Base-by-base conservation (phyloP, 1,140 invertebrate genomes). In the Araneus ventricosus region DNA sequence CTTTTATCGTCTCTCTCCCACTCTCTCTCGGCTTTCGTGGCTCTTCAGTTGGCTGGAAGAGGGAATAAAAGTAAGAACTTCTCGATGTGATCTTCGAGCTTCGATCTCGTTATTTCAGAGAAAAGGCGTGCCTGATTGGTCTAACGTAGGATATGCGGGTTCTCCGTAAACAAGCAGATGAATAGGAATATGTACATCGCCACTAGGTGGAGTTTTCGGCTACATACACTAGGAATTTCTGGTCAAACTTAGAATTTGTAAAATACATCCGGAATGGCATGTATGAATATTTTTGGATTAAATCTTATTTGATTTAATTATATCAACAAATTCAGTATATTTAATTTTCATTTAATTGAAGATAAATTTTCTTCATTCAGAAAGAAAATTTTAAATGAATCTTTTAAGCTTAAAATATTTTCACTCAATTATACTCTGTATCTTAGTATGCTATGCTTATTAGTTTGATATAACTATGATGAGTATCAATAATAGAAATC, bases 31-130 rank as follows among this genome's bases (percentile, higher is more conserved):
- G 0, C 10, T 14, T 52, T 14, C 37, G 10, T 24, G n/a, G 63
- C n/a, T 14, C 34, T 30, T 37, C 70, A 75, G 20, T 75, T 75
- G 14, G 70, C 30, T 75, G 70, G 30, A 34, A 27, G 80, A 24
- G 41, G 41, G n/a, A 84, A 84, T 84, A 84, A 84, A 27, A 84
- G 39, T 45, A 84, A 84, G 22, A 39, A 84, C 39, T 22, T 41
- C 80, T 84, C 39, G 17, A 84, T 27, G 39, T 45, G 41, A 84
- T 52, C 80, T 84, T 45, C 24, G n/a, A 84, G 80, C 1, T 39
- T 52, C 27, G 20, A 84, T 84, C 5, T 84, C 24, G 80, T 84
- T 84, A 84, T 52, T 84, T 45, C 14, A n/a, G 45, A n/a, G 80
- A 45, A 45, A 24, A 52, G 80, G 39, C 80, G 80, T 84, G 80